Base-by-base conservation (phyloP, 1,140 invertebrate species). In the Trichonephila clavata region DNA sequence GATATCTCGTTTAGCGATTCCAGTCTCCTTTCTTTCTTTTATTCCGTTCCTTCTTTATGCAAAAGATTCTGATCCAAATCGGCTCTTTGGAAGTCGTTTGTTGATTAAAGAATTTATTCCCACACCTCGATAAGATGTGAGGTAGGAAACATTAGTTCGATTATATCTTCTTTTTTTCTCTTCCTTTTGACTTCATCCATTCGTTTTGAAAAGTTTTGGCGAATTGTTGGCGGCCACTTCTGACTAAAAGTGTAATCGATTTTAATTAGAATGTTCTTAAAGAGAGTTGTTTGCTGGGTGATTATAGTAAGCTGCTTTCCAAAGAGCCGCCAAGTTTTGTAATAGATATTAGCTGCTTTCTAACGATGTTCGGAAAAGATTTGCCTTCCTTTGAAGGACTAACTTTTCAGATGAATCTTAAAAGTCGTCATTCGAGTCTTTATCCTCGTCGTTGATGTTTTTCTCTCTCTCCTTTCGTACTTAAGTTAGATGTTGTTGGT, bases 181-280 rank as follows among this genome's bases (percentile, higher is more conserved):
- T 68, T 71, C 50, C 32, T 24, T 50, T 88, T 20, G 16, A 24
- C 16, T 24, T 50, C 4, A 50, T 16, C 14, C 20, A 50, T 71
- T 43, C 80, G n/a, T 18, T 83, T 68, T 63, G 61, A n/a, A 63
- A 86, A 57, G 57, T 60, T 63, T 68, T 68, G 57, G 61, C 0
- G 61, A 68, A 61, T 71, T 88, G 32, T 63, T 43, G 61, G 63
- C 86, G 13, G 8, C 59, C 80, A 57, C 32, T 83, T 32, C 21
- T 83, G 71, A 32, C 84, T 24, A 68, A 88, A 63, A 63, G 59
- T n/a, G 59, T 68, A 88, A 88, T 88, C 32, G 86, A 88, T 71
- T 90, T 90, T 90, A 90, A 90, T 80, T 68, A 90, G 88, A n/a
- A 50, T 20, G 18, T 71, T 90, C 68, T 68, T 90, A 90, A 90